Evolutionary conservation across 1,140 invertebrate species (phyloP).

Genomic region (Panulirus ornatus): DNA sequence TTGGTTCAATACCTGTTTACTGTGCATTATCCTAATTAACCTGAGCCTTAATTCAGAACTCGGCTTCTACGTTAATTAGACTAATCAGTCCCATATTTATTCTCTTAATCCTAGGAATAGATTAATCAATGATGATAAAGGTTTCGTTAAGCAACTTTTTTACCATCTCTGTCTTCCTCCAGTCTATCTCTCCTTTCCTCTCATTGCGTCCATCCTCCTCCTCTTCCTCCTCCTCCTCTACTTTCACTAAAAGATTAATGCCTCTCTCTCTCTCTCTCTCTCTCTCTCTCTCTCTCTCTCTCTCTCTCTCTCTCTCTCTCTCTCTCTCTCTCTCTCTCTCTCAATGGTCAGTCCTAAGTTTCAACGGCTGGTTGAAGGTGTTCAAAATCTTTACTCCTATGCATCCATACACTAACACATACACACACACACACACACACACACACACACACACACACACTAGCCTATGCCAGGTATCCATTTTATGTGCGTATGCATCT

Average conservation of each 20-base stretch:
- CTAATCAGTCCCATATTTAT: constrained; percentile 35
- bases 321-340: not conserved
- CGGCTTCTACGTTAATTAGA: constrained; percentile 28
- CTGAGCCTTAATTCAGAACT: constrained; percentile 37
- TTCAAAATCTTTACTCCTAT: no score
- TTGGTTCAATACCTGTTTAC: constrained; percentile 36
- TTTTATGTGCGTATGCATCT: no score
- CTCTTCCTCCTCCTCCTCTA: not conserved
- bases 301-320: not conserved
- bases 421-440: no score
- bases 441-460: no score
- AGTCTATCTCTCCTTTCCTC: not conserved
- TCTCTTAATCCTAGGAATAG: constrained; percentile 12
- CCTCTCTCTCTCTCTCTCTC: not conserved
- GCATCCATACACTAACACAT: no score
- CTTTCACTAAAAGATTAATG: not conserved
- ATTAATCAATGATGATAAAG: constrained; percentile 13
- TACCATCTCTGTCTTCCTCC: not conserved
- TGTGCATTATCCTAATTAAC: constrained; percentile 54
- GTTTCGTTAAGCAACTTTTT: not conserved
- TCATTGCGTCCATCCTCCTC: not conserved
- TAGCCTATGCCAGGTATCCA: not conserved
- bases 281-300: not conserved
- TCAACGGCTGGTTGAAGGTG: no score
- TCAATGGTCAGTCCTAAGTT: no score